Evolutionary conservation across 2,888 invertebrate species (phyloP).

Genomic region (Gymnocheta viridis): DNA sequence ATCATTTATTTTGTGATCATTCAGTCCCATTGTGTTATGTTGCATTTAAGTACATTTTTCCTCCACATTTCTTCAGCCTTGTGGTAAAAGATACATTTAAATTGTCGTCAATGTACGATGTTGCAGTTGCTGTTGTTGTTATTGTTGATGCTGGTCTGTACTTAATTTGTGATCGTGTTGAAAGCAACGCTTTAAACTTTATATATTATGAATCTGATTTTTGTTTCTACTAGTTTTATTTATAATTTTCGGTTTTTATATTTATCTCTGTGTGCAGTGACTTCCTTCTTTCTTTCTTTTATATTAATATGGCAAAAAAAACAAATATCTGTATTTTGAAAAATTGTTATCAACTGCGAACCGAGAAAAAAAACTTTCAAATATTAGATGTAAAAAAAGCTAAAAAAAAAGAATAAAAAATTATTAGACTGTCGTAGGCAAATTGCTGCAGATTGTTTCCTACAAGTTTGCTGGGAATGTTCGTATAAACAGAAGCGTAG

Average conservation of each 20-base stretch:
- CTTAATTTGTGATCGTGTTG: slow-evolving; percentile 67
- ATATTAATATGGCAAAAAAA: background rate
- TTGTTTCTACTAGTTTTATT: background rate
- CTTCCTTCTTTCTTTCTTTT: slow-evolving; percentile 58
- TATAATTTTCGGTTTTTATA: slow-evolving; percentile 3
- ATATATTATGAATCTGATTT: slow-evolving; percentile 48
- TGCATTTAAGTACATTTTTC: background rate
- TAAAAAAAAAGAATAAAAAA: slow-evolving; percentile 33
- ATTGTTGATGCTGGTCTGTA: slow-evolving; percentile 35
- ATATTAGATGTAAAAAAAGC: slow-evolving; percentile 19
- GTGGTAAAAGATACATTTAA: slow-evolving; percentile 66
- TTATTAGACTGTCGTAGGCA: slow-evolving; percentile 52
- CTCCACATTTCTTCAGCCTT: slow-evolving; percentile 23
- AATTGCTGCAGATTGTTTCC: slow-evolving; percentile 29
- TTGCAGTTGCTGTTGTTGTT: background rate
- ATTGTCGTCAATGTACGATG: slow-evolving; percentile 61
- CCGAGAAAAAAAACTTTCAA: slow-evolving; percentile 37
- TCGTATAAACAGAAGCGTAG: no score
- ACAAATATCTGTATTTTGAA: background rate
- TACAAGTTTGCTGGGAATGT: background rate
- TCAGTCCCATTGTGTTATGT: slow-evolving; percentile 13
- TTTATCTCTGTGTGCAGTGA: slow-evolving; percentile 30
- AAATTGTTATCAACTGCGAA: slow-evolving; percentile 4
- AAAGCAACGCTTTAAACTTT: slow-evolving; percentile 62
- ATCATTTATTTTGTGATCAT: no score